Evolutionary conservation across 2,888 invertebrate species (phyloP), one percentile per base, ranked within the genome.

Genomic region (Andrena bucephala): DNA sequence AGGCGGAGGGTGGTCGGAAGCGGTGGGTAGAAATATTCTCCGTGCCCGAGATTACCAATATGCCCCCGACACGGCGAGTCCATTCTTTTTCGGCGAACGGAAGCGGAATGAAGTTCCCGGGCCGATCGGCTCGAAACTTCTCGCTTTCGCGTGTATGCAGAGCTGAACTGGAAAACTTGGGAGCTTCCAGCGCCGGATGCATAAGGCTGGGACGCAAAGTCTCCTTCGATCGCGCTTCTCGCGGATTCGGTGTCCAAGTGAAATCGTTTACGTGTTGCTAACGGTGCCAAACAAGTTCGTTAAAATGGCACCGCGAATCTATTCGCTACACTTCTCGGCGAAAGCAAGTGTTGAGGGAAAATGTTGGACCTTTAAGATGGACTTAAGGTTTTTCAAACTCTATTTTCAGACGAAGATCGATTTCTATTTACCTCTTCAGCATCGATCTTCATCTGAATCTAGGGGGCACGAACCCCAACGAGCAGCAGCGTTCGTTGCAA

Each of bases 41-140:
- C 83, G 81, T 84, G 87, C 86, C 81, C 87, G 90, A 90, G 91
- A 92, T 90, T 89, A 90, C 91, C 91, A 92, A 92, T 92, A 92
- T 90, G 90, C 89, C 87, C 85, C 75, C 86, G 85, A 87, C 90
- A 85, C 85, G 68, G 36, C 70, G 16, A 65, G 83, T 87, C 78
- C 85, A 87, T 89, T 86, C 87, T 87, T 89, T 85, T 60, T 76
- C 78, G 57, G 42, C 62, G 83, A 86, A 82, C 81, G 85, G 69
- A 83, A 72, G 60, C 75, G 73, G 71, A 77, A 83, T 54, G 54
- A 75, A 78, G 81, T 78, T 80, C 63, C 62, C 67, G 71, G 72
- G 63, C 63, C 73, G 83, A 85, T 87, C 83, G 77, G 42, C 50
- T n/a, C 74, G 67, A 74, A 87, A 85, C 87, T 85, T 87, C 78